Conservation (phyloP, 2,797 vertebrate species). For the Xenops minutus region DNA sequence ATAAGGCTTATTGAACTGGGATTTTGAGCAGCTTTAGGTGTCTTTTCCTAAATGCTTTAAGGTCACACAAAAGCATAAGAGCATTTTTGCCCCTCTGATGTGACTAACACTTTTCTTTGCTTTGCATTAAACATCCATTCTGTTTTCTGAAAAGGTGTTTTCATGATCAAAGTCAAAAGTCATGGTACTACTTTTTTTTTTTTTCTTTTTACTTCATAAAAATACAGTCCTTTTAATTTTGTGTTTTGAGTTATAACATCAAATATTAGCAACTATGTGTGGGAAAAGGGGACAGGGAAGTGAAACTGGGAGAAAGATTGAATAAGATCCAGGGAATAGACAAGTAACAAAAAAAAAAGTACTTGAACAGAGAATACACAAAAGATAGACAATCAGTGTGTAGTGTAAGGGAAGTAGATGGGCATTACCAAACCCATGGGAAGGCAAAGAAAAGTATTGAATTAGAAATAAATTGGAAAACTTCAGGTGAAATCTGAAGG, state of each 20-base stretch:
- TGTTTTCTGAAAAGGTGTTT: not conserved
- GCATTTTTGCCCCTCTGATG: not conserved
- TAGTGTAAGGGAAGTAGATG: not conserved
- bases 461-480: not conserved
- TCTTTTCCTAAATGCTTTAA: not conserved
- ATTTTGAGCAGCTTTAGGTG: not conserved
- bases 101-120: not conserved
- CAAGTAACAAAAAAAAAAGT: not conserved
- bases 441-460: not conserved
- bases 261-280: not conserved
- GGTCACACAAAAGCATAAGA: not conserved
- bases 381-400: not conserved
- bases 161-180: not conserved
- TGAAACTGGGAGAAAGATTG: not conserved
- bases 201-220: not conserved
- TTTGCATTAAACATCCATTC: not conserved
- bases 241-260: not conserved
- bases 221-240: not conserved
- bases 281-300: not conserved
- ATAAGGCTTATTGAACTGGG: not conserved
- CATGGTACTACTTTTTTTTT: not conserved
- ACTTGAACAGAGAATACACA: not conserved
- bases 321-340: not conserved
- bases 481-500: not conserved
- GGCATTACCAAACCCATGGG: not conserved